These are phyloP conservation scores for Endomychus coccineus DNA, from an alignment of 2,888 invertebrate species.

Conservation along the genomic window DNA sequence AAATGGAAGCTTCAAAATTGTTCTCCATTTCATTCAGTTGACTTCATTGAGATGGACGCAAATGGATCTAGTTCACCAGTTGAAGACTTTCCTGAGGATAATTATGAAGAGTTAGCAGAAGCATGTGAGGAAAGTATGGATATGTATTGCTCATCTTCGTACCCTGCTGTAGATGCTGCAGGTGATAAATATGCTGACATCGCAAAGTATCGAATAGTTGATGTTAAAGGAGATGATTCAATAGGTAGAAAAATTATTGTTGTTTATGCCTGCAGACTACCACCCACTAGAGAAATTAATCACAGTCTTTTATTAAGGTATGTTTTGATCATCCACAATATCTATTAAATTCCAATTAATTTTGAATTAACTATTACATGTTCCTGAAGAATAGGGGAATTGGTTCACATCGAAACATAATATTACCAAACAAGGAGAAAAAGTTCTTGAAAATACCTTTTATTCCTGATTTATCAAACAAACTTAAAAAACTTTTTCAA, in stretches of 20 bases:
- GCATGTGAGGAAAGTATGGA: slow-evolving; percentile 45
- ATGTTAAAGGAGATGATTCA: slow-evolving; percentile 75
- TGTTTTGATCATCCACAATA: too few relatives aligned
- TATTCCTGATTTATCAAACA: too few relatives aligned
- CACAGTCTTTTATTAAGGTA: slow-evolving; percentile 65
- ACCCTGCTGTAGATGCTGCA: slow-evolving; percentile 53
- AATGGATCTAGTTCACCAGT: slow-evolving; percentile 58
- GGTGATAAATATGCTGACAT: slow-evolving; percentile 50
- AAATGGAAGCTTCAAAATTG: background rate
- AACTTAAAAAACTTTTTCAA: too few relatives aligned
- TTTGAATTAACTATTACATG: too few relatives aligned
- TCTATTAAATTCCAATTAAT: too few relatives aligned
- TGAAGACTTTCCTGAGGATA: slow-evolving; percentile 84
- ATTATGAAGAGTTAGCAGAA: slow-evolving; percentile 78
- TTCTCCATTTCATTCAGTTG: slow-evolving; percentile 8
- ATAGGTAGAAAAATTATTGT: slow-evolving; percentile 92
- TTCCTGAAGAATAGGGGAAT: too few relatives aligned
- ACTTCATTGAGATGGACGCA: slow-evolving; percentile 34
- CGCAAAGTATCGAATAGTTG: slow-evolving; percentile 67
- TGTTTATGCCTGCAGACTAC: slow-evolving; percentile 84
- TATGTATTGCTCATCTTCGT: slow-evolving; percentile 39
- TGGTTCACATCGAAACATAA: too few relatives aligned
- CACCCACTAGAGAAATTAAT: slow-evolving; percentile 41
- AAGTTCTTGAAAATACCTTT: too few relatives aligned
- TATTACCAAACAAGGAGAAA: too few relatives aligned